Evolutionary conservation across 1,140 invertebrate genomes (phyloP), one percentile per base, ranked within the genome.

Genomic region (Euura saliciscinereae): DNA sequence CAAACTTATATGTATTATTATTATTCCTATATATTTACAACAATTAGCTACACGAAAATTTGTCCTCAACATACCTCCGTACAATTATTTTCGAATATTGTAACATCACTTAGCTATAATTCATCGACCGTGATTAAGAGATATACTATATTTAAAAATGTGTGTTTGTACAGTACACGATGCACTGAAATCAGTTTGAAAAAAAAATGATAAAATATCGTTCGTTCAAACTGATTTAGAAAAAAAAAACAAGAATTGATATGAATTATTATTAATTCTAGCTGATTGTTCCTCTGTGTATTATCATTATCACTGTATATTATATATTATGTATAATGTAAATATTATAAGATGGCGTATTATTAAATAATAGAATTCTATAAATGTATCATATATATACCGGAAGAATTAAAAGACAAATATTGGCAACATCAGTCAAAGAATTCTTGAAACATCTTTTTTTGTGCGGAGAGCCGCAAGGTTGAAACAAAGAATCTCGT

Each of bases 221-320:
- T 59, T 59, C 5, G 8, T 11, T 59, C 51, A 11, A 28, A 59
- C 51, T 59, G 13, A 59, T 59, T 11, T n/a, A n/a, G 8, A 11
- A 59, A 28, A 28, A 28, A 1, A 28, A 28, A 28, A 28, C 28
- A 59, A 8, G 51, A n/a, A 59, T 59, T n/a, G 13, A 59, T 59
- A 59, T 59, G 3, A 59, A 11, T 59, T 59, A 59, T 59, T 59
- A 59, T 59, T 59, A 59, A 59, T 59, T 67, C 76, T 81, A 82
- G 80, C 78, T 84, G 77, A 84, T 77, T 80, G 83, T 84, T 85
- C 81, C 82, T 85, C 77, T 78, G 80, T 82, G 79, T 79, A 79
- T 77, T 78, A 77, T 79, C 28, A 28, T 28, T 75, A 78, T 74
- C 72, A 74, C 75, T 84, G 83, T 85, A 86, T 81, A 86, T 86